Evolutionary conservation across 2,113 vertebrate genomes (phyloP).

Genomic region (Promerops cafer): DNA sequence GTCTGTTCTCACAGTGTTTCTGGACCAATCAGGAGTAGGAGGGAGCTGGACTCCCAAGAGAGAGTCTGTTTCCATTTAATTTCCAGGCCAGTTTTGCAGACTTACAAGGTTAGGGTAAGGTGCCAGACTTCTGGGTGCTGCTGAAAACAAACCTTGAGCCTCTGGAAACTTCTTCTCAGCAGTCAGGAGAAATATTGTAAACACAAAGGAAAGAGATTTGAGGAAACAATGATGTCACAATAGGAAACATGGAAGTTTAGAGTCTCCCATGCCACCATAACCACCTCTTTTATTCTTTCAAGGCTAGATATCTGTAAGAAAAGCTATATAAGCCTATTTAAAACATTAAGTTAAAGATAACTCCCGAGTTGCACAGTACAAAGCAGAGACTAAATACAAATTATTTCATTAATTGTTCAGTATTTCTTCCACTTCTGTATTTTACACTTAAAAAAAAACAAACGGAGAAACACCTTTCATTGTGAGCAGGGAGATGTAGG

Average conservation of each 20-base stretch:
- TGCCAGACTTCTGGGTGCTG: conserved; percentile 57
- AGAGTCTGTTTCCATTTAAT: conserved; percentile 30
- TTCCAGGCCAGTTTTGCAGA: conserved; percentile 23
- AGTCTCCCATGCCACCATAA: not conserved
- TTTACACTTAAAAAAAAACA: not conserved
- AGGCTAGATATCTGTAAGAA: not conserved
- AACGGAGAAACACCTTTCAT: not conserved
- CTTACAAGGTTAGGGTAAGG: conserved; percentile 38
- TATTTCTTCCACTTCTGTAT: not conserved
- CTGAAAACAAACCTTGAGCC: not conserved
- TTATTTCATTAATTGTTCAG: not conserved
- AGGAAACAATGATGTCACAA: not conserved
- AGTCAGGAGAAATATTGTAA: not conserved
- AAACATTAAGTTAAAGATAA: not conserved
- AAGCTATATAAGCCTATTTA: not conserved
- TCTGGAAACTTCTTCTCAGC: not conserved
- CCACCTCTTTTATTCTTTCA: not conserved
- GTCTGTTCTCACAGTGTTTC: conserved; percentile 35
- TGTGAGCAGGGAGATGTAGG: not conserved
- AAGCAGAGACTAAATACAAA: not conserved
- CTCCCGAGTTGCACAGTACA: not conserved
- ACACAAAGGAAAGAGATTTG: not conserved
- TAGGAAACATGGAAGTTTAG: not conserved
- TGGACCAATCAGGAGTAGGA: conserved; percentile 11
- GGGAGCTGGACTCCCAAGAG: conserved; percentile 15